Percentiles rank a stretch among this genome's conserved stretches.
These are phyloP conservation scores for Homalodisca vitripennis DNA, from an alignment of 1,140 invertebrate species.

Conservation along the genomic window DNA sequence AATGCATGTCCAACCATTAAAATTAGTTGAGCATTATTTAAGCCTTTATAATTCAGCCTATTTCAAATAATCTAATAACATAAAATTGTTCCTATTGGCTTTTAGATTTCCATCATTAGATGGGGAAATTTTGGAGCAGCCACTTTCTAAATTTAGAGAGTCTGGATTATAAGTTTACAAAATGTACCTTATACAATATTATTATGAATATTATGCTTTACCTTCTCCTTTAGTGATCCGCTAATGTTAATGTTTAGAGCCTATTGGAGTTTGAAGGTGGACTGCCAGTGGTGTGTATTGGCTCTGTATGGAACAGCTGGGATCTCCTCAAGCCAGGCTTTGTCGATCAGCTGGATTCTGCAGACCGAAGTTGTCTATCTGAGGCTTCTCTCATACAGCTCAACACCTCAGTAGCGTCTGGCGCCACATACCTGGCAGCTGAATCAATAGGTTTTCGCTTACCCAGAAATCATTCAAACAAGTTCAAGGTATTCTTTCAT, in stretches of 20 bases:
- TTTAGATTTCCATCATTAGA: too few species aligned
- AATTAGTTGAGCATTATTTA: too few species aligned
- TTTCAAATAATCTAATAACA: too few species aligned
- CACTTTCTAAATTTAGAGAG: too few species aligned
- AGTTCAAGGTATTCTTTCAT: slow-evolving; percentile 55
- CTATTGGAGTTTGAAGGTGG: slow-evolving; percentile 58
- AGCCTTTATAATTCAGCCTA: too few species aligned
- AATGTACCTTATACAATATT: not conserved
- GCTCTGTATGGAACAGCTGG: slow-evolving; percentile 97
- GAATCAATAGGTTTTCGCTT: slow-evolving; percentile 55
- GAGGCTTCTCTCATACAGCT: slow-evolving; percentile 65
- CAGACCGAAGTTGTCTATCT: slow-evolving; percentile 40
- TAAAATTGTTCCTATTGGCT: too few species aligned
- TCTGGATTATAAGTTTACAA: slow-evolving; percentile 10
- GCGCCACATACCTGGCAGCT: slow-evolving; percentile 73
- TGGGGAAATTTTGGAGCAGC: too few species aligned
- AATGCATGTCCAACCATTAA: too few species aligned
- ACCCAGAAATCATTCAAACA: slow-evolving; percentile 54
- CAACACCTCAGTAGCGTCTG: slow-evolving; percentile 64
- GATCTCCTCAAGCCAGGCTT: slow-evolving; percentile 71
- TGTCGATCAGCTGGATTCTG: slow-evolving; percentile 53
- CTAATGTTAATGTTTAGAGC: slow-evolving; percentile 48
- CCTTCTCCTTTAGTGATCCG: not conserved
- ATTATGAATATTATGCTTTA: too few species aligned
- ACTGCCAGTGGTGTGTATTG: slow-evolving; percentile 85